Evolutionary conservation across 2,888 invertebrate species (phyloP).

Genomic region (Rotaria socialis): DNA sequence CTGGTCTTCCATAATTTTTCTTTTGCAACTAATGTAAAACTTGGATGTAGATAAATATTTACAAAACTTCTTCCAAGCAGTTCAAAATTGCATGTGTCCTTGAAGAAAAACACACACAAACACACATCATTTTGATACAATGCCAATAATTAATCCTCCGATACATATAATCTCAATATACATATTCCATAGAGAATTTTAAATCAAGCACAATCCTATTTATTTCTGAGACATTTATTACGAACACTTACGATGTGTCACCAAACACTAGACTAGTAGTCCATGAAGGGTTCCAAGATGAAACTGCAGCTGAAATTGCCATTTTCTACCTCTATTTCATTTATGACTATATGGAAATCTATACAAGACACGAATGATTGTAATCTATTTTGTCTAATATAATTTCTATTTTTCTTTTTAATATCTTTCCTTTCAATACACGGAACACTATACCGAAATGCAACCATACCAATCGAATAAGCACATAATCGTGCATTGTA

Average conservation of each 20-base stretch:
- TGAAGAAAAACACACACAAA: too few species aligned
- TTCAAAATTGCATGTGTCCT: too few species aligned
- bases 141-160: background rate
- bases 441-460: background rate
- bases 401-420: background rate
- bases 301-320: background rate
- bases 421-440: background rate
- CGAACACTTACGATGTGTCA: background rate
- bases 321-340: background rate
- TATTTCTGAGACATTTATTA: background rate
- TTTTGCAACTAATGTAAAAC: too few species aligned
- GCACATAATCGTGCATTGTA: background rate
- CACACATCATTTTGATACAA: too few species aligned
- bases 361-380: background rate
- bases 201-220: background rate
- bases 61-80: too few species aligned
- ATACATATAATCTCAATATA: background rate
- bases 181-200: background rate
- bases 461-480: background rate
- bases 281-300: background rate
- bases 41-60: too few species aligned
- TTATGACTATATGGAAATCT: background rate
- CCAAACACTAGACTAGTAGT: background rate
- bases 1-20: too few species aligned
- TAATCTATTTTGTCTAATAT: background rate